phyloP scores from a whole-genome alignment of 2,797 vertebrate species.

The Amazona finschi region DNA sequence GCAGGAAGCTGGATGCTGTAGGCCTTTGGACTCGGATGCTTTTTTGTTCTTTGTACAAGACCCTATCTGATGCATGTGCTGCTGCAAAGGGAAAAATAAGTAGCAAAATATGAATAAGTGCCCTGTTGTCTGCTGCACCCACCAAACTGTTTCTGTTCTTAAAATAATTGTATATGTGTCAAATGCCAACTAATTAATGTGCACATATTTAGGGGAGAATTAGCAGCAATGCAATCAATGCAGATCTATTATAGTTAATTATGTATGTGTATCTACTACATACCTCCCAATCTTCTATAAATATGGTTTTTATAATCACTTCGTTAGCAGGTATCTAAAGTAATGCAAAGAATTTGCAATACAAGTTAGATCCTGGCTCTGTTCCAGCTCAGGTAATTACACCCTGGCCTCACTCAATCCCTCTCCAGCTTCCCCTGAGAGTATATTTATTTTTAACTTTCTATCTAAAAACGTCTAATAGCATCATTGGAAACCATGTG shows the following conservation, averaged over 20 bases:
- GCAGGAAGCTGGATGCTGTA: not conserved
- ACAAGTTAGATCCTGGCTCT: constrained; percentile 34
- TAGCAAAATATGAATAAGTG: not conserved
- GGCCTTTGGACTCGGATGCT: not conserved
- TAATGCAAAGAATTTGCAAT: constrained; percentile 59
- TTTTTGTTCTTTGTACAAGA: not conserved
- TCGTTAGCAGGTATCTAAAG: constrained; percentile 65
- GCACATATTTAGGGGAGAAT: constrained; percentile 60
- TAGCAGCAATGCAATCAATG: constrained; percentile 62
- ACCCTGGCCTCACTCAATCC: constrained; percentile 2
- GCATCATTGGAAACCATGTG: not conserved
- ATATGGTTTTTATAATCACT: constrained; percentile 68
- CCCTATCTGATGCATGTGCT: not conserved
- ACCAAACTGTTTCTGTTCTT: constrained; percentile 42
- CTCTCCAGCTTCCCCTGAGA: not conserved
- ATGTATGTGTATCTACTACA: constrained; percentile 56
- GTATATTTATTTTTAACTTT: constrained; percentile 40
- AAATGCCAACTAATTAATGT: constrained; percentile 52
- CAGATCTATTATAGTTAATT: constrained; percentile 63
- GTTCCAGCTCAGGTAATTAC: constrained; percentile 62
- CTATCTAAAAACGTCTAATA: not conserved
- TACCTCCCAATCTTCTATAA: constrained; percentile 65
- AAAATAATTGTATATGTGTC: constrained; percentile 52
- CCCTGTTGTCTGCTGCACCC: not conserved
- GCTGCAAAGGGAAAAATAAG: not conserved